phyloP scores from a whole-genome alignment of 2,888 invertebrate species.

The Aleiodes leptofemur region DNA sequence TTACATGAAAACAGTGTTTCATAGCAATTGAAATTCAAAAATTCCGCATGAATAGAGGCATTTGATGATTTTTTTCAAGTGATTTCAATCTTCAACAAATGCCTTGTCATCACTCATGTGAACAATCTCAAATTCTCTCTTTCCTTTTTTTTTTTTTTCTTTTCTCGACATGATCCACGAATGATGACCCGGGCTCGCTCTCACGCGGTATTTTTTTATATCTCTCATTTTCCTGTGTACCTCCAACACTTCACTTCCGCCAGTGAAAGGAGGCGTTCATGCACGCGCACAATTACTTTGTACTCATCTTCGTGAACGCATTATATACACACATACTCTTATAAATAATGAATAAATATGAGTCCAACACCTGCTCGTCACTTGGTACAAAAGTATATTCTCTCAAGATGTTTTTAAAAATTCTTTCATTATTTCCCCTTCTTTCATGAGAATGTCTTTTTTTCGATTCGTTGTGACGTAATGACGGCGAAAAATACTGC shows the following conservation, averaged over 20 bases:
- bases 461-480: too few relatives aligned
- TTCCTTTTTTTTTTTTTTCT: slow-evolving; percentile 1
- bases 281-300: slow-evolving; percentile 36
- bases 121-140: slow-evolving; percentile 21
- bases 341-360: slow-evolving; percentile 35
- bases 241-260: slow-evolving; percentile 57
- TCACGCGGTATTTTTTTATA: slow-evolving; percentile 64
- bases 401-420: slow-evolving; percentile 1
- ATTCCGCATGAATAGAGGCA: background rate
- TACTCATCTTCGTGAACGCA: slow-evolving; percentile 43
- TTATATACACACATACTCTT: slow-evolving; percentile 35
- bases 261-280: slow-evolving; percentile 58
- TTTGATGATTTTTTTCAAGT: slow-evolving; percentile 9
- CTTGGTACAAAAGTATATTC: background rate
- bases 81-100: slow-evolving; percentile 17
- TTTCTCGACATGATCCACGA: slow-evolving; percentile 28
- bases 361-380: slow-evolving; percentile 42
- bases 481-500: background rate
- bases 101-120: slow-evolving; percentile 33
- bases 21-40: slow-evolving; percentile 7
- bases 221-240: slow-evolving; percentile 41
- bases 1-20: too few relatives aligned
- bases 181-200: slow-evolving; percentile 67
- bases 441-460: slow-evolving; percentile 4
- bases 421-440: background rate